Conservation (phyloP, 2,113 vertebrate genomes). For the Polypterus bichir region DNA sequence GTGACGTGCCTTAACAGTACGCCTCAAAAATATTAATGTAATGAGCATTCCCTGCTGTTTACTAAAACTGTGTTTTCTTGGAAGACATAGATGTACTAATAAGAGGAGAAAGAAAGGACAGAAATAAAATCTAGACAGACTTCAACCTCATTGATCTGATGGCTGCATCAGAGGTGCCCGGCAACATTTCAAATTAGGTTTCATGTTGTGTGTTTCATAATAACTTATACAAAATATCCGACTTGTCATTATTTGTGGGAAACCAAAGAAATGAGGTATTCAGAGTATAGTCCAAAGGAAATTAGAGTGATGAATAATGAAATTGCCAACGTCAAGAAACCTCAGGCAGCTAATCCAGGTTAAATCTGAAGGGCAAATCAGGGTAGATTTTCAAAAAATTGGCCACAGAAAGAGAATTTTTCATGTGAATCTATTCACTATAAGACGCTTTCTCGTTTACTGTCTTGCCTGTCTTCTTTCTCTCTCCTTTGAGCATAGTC, state of each 20-base stretch:
- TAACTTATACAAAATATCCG: background rate
- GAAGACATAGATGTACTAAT: slow-evolving; percentile 2
- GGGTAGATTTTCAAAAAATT: no score
- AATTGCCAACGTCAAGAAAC: no score
- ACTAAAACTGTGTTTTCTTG: background rate
- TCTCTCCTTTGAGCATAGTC: no score
- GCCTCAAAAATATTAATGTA: slow-evolving; percentile 9
- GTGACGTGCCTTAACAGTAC: slow-evolving; percentile 6
- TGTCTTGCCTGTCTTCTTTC: no score
- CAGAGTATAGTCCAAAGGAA: background rate
- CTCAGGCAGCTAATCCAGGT: no score
- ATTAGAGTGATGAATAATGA: background rate
- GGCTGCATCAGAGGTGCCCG: no score
- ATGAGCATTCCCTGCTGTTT: slow-evolving; percentile 13
- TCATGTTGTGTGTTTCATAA: background rate
- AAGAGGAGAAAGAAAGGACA: background rate
- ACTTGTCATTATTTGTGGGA: background rate
- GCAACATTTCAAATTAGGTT: background rate
- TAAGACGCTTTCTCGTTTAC: no score
- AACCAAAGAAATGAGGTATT: background rate
- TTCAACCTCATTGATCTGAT: slow-evolving; percentile 4
- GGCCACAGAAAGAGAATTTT: no score
- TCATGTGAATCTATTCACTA: no score
- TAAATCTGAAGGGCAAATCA: no score
- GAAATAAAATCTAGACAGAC: background rate